These are phyloP conservation scores for Megalops atlanticus DNA, from an alignment of 2,113 vertebrate genomes.

Conservation along the genomic window DNA sequence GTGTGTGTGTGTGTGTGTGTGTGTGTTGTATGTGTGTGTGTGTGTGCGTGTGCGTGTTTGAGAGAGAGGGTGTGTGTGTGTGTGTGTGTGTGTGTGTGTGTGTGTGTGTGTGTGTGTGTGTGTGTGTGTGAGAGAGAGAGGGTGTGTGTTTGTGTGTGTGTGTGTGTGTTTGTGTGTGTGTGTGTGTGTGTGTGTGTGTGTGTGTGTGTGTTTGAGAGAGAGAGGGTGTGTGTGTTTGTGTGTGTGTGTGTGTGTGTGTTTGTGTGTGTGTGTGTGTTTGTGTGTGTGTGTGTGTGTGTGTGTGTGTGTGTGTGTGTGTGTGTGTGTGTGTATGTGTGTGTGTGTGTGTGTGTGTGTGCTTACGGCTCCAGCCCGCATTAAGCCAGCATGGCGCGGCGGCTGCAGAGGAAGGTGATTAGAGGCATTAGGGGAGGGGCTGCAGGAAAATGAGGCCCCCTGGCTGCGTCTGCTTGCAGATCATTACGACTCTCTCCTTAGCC, in stretches of 20 bases:
- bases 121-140: no score
- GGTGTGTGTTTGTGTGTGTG: not conserved
- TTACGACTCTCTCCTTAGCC: constrained; percentile 66
- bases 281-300: not conserved
- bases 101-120: no score
- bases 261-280: not conserved
- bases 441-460: no score
- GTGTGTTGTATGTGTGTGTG: not conserved
- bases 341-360: constrained; percentile 46
- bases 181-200: not conserved
- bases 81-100: no score
- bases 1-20: not conserved
- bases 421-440: constrained; percentile 48
- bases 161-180: not conserved
- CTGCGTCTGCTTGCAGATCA: constrained; percentile 65
- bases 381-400: constrained; percentile 59
- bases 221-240: not conserved
- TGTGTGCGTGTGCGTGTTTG: not conserved
- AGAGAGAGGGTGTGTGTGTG: no score
- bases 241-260: not conserved
- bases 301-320: not conserved
- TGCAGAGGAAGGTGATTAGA: constrained; percentile 62
- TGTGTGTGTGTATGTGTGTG: not conserved
- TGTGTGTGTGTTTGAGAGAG: not conserved
- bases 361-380: constrained; percentile 55